A percentile compares a stretch with the other conserved stretches of the same genome.
phyloP scores from a whole-genome alignment of 2,113 vertebrate genomes.

The Clinocottus analis region DNA sequence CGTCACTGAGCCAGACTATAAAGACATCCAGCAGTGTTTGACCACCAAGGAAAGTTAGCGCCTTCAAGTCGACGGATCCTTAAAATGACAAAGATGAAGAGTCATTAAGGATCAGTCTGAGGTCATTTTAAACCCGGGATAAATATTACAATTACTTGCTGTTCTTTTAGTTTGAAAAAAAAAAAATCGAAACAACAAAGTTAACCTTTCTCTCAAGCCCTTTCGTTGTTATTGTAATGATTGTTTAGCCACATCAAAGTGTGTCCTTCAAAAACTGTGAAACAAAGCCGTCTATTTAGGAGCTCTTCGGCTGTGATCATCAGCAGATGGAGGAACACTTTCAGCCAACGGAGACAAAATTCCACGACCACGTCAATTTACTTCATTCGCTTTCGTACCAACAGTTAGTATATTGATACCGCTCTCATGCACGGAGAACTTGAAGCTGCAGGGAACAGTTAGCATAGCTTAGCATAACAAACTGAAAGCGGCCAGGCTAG shows the following conservation, averaged over 20 bases:
- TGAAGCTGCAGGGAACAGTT: too few species aligned
- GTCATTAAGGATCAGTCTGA: background rate
- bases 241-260: background rate
- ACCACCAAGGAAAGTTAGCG: background rate
- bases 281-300: background rate
- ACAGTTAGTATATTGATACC: too few species aligned
- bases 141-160: conserved; percentile 7
- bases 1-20: conserved; percentile 16
- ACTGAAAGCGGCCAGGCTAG: background rate
- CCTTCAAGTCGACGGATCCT: background rate
- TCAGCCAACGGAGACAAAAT: too few species aligned
- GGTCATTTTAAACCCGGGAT: background rate
- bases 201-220: background rate
- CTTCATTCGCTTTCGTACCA: background rate
- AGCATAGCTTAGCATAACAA: too few species aligned
- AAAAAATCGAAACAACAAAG: conserved; percentile 6
- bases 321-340: background rate
- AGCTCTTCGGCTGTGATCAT: background rate
- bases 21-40: conserved; percentile 16
- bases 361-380: background rate
- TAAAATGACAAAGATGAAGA: conserved; percentile 5
- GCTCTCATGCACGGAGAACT: too few species aligned
- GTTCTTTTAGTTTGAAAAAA: background rate
- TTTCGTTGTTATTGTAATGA: background rate
- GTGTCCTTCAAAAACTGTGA: background rate